phyloP scores from a whole-genome alignment of 37 sponge, comb jelly and placozoan genomes.

The Bolinopsis microptera region DNA sequence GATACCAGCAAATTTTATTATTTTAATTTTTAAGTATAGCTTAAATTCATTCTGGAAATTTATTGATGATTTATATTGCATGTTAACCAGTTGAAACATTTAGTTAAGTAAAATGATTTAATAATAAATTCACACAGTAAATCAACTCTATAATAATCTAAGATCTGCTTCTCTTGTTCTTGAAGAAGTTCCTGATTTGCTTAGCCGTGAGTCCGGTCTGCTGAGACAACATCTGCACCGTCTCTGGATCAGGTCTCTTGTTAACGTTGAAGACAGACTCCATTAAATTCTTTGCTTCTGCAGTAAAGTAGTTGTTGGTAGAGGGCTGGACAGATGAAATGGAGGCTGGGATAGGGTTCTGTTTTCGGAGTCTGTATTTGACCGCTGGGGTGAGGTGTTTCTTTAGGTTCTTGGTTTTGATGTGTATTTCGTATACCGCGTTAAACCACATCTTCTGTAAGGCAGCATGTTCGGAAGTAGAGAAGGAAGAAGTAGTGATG shows the following conservation, averaged over 20 bases:
- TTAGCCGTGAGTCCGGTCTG: conserved; percentile 42
- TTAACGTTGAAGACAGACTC: not conserved
- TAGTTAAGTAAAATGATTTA: not conserved
- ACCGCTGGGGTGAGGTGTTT: conserved; percentile 18
- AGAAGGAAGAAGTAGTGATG: conserved; percentile 32
- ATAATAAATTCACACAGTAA: not conserved
- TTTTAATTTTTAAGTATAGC: no score
- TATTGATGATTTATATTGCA: no score
- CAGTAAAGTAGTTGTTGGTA: conserved; percentile 53
- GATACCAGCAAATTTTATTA: no score
- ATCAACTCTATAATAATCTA: no score
- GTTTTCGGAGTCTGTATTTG: conserved; percentile 46
- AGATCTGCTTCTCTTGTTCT: conserved; percentile 22
- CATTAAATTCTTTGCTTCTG: not conserved
- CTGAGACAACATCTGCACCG: not conserved
- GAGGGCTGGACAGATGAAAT: not conserved
- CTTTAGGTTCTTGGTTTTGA: not conserved
- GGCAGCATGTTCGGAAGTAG: not conserved
- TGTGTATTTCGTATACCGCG: not conserved
- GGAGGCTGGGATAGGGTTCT: conserved; percentile 1
- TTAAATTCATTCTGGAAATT: no score
- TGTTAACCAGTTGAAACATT: no score
- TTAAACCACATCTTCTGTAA: conserved; percentile 36
- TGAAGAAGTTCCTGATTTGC: conserved; percentile 46
- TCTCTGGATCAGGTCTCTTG: not conserved